Conservation (phyloP, 2,797 vertebrate species). For the Pangasius krempfi region DNA sequence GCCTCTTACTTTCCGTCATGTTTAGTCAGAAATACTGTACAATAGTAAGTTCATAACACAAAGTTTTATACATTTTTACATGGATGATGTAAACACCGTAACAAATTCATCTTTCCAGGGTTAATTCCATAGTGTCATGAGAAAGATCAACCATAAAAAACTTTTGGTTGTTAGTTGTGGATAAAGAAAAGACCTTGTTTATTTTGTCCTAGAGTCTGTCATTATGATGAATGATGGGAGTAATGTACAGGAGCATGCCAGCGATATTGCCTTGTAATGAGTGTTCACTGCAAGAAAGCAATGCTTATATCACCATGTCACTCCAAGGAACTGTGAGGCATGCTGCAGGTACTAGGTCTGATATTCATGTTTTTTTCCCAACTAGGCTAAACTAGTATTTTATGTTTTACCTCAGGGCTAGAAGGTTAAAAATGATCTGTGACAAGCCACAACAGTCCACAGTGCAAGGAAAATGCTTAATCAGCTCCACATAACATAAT, state of each 20-base stretch:
- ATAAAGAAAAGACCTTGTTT: neutral
- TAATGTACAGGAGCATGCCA: slow-evolving; percentile 10
- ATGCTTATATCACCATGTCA: slow-evolving; percentile 10
- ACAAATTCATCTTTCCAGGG: neutral
- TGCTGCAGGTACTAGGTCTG: slow-evolving; percentile 4
- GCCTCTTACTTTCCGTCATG: neutral
- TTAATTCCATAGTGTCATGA: neutral
- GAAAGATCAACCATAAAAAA: neutral
- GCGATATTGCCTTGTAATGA: slow-evolving; percentile 9
- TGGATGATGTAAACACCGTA: neutral
- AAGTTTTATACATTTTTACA: slow-evolving; percentile 1
- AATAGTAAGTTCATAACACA: neutral
- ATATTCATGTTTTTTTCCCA: neutral
- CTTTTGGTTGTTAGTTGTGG: neutral
- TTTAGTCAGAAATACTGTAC: neutral
- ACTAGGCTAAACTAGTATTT: neutral
- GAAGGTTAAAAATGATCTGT: neutral
- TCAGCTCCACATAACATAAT: neutral
- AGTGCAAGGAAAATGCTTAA: neutral
- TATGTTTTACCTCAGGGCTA: slow-evolving; percentile 14
- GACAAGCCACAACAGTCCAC: neutral
- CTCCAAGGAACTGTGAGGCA: slow-evolving; percentile 18
- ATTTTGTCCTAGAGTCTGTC: slow-evolving; percentile 14
- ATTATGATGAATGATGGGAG: slow-evolving; percentile 17
- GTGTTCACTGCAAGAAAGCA: slow-evolving; percentile 12